Conservation (phyloP, 2,888 invertebrate genomes). For the Cephus sareptanus region DNA sequence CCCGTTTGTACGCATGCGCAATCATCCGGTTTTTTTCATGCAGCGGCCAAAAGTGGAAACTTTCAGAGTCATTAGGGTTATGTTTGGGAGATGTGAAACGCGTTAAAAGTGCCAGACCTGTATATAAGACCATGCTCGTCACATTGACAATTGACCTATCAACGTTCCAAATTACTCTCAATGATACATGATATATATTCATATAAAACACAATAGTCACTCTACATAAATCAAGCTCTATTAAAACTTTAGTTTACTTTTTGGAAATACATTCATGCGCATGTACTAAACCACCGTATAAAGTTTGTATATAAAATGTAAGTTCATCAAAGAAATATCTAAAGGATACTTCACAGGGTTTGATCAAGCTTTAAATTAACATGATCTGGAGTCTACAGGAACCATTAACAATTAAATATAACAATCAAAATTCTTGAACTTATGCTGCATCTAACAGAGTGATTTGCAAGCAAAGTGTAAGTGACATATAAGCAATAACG, state of each 20-base stretch:
- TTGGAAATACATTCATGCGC: background rate
- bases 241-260: background rate
- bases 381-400: background rate
- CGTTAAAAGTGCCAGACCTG: too few relatives aligned
- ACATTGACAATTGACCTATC: slow-evolving; percentile 52
- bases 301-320: background rate
- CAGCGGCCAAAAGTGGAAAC: too few relatives aligned
- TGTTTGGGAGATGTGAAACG: too few relatives aligned
- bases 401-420: background rate
- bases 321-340: background rate
- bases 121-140: slow-evolving; percentile 62
- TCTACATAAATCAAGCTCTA: background rate
- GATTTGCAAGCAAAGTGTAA: background rate
- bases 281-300: background rate
- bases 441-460: too few relatives aligned
- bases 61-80: too few relatives aligned
- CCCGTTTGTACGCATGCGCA: too few relatives aligned
- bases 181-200: background rate
- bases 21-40: too few relatives aligned
- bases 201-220: background rate
- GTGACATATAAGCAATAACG: background rate
- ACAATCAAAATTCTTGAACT: background rate
- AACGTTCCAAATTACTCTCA: background rate
- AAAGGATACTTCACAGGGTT: background rate
- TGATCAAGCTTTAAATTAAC: background rate